Evolutionary conservation across 2,113 vertebrate species (phyloP).

Genomic region (Tupaia chinensis): DNA sequence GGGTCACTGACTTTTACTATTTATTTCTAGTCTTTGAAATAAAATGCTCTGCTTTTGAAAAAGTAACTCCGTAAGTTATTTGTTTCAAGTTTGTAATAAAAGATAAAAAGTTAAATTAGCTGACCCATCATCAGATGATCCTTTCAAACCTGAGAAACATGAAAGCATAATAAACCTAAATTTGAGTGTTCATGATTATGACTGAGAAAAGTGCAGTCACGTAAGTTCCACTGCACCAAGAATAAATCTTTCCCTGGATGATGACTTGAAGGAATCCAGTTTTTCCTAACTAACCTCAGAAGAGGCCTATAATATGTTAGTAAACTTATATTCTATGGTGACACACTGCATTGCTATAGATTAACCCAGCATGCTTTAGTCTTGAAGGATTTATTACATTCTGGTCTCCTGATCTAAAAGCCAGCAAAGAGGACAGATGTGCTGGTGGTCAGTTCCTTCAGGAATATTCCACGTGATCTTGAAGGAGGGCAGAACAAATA

Average conservation of each 20-base stretch:
- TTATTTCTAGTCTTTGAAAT: constrained; percentile 82
- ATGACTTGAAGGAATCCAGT: constrained; percentile 74
- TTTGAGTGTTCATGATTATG: constrained; percentile 50
- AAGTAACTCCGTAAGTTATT: constrained; percentile 53
- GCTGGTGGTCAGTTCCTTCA: constrained; percentile 37
- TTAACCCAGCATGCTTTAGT: constrained; percentile 71
- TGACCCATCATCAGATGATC: constrained; percentile 50
- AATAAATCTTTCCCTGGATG: constrained; percentile 73
- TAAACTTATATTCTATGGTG: constrained; percentile 71
- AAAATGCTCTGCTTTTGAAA: constrained; percentile 68
- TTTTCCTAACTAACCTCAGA: constrained; percentile 81
- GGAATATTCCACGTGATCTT: constrained; percentile 20
- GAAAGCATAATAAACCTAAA: constrained; percentile 52
- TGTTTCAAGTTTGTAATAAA: constrained; percentile 55
- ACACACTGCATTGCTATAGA: constrained; percentile 70
- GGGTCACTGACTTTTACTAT: constrained; percentile 70
- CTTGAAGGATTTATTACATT: constrained; percentile 78
- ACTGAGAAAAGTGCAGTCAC: constrained; percentile 60
- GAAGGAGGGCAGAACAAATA: not conserved
- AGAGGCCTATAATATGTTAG: constrained; percentile 82
- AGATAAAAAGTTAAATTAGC: constrained; percentile 59
- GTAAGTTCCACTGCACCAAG: not conserved
- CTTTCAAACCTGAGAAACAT: constrained; percentile 47
- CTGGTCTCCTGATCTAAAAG: constrained; percentile 74
- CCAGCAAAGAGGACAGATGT: constrained; percentile 66